Evolutionary conservation across 2,888 invertebrate genomes (phyloP).

Genomic region (Cryptocheilus praepositus): DNA sequence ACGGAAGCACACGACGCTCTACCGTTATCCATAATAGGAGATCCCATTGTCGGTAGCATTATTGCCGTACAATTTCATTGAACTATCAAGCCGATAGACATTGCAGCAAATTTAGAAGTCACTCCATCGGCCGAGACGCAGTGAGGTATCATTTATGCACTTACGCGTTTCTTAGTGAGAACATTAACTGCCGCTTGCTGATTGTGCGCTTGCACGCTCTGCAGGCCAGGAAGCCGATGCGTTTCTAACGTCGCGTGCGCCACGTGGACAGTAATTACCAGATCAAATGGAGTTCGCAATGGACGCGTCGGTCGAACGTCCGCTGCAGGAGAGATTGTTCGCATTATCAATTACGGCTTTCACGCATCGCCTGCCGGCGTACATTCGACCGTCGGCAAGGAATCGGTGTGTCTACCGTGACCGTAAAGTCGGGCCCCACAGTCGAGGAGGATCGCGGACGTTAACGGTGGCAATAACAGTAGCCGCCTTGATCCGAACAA

Average conservation of each 20-base stretch:
- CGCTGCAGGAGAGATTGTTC: constrained; percentile 9
- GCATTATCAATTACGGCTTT: constrained; percentile 43
- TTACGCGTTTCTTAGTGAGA: constrained; percentile 6
- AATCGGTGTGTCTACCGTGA: constrained; percentile 7
- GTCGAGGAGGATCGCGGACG: constrained; percentile 30
- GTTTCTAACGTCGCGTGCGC: constrained; percentile 4
- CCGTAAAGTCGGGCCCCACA: constrained; percentile 25
- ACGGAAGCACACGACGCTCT: too few species aligned
- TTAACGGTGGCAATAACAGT: constrained; percentile 54
- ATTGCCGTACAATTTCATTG: too few species aligned
- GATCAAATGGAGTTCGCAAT: constrained; percentile 14
- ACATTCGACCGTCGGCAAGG: constrained; percentile 12
- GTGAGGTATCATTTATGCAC: constrained; percentile 6
- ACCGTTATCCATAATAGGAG: too few species aligned
- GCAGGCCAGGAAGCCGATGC: not conserved
- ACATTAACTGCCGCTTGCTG: not conserved
- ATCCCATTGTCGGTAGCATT: too few species aligned
- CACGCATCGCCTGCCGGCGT: constrained; percentile 25
- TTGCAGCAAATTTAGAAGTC: too few species aligned
- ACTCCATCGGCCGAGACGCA: not conserved
- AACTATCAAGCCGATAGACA: too few species aligned
- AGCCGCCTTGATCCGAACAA: constrained; percentile 46
- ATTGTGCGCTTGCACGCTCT: constrained; percentile 4
- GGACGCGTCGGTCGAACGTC: not conserved
- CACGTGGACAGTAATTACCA: constrained; percentile 24